A percentile compares a stretch with the other conserved stretches of the same genome.
phyloP scores from a whole-genome alignment of 2,888 invertebrate genomes.

The Apeira syringaria region DNA sequence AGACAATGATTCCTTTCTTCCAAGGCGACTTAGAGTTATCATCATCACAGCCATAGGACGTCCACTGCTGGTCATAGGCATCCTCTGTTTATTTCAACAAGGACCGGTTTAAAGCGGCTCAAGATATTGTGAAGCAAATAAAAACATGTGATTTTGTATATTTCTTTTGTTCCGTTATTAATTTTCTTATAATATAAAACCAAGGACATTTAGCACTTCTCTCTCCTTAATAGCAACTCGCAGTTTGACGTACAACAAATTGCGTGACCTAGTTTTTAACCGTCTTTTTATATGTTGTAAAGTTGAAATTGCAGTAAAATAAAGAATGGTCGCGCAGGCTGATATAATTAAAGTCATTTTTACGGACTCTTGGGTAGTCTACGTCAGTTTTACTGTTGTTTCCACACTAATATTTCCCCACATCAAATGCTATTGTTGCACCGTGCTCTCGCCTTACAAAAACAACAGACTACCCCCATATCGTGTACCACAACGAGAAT shows the following conservation, averaged over 20 bases:
- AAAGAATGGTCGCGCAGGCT: conserved; percentile 15
- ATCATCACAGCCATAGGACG: too few relatives aligned
- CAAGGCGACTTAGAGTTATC: too few relatives aligned
- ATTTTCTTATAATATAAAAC: conserved; percentile 30
- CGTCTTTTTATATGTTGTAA: conserved; percentile 28
- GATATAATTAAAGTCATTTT: conserved; percentile 31
- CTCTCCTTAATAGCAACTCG: conserved; percentile 28
- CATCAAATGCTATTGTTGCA: conserved; percentile 42
- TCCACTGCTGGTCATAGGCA: too few relatives aligned
- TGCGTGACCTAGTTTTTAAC: conserved; percentile 30
- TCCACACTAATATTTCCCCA: conserved; percentile 30
- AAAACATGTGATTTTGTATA: too few relatives aligned
- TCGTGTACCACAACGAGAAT: conserved; percentile 43
- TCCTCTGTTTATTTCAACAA: too few relatives aligned
- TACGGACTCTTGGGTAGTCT: conserved; percentile 27
- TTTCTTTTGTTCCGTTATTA: conserved; percentile 19
- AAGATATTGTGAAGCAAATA: too few relatives aligned
- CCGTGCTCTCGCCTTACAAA: conserved; percentile 41
- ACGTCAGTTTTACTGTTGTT: conserved; percentile 35
- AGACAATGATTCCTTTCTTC: too few relatives aligned
- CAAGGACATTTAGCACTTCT: conserved; percentile 25
- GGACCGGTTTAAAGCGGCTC: too few relatives aligned
- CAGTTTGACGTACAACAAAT: conserved; percentile 32
- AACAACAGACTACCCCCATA: conserved; percentile 47
- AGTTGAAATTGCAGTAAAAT: conserved; percentile 29